Base-by-base conservation (phyloP, 2,888 invertebrate genomes). In the Mamestra brassicae region DNA sequence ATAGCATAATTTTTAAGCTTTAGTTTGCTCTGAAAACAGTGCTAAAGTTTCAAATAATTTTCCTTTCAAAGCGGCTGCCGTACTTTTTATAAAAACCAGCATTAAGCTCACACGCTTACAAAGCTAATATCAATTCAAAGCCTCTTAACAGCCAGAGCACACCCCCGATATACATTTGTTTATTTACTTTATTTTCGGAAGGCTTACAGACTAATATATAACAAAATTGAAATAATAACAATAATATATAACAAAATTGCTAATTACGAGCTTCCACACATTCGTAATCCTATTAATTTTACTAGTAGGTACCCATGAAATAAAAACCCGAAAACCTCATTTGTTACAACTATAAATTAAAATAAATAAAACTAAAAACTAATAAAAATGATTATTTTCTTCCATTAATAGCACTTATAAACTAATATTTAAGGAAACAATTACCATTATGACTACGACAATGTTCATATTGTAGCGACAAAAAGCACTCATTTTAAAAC, bases 31-130 rank as follows among this genome's bases (percentile, higher is more conserved):
- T 78, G 83, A 81, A 85, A 87, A 86, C 87, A 86, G 85, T 88
- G 81, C 85, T 47, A 85, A 89, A 90, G 88, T 87, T 84, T 77
- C 74, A 73, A 87, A 89, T 89, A 87, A 87, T 90, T 87, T 87
- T 77, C 71, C 75, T 85, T 85, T 88, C 87, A 38, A 80, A 88
- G 87, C 82, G 86, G 85, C 80, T 60, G 71, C 76, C 81, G 86
- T 87, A 86, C 84, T 82, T 47, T 47, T 42, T 42, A 42, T 2
- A 47, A 47, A 13, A 47, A 47, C 13, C 2, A 11, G 47, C 77
- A 83, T 81, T 90, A 90, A 91, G 89, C 90, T 88, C 76, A 85
- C 86, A 88, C 88, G 89, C 91, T 92, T 91, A 88, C 90, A 87
- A 88, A 77, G 80, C 85, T 85, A 89, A 85, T 85, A 85, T 87